Evolutionary conservation across 1,140 invertebrate species (phyloP).

Genomic region (Drosophila nigrodunni): DNA sequence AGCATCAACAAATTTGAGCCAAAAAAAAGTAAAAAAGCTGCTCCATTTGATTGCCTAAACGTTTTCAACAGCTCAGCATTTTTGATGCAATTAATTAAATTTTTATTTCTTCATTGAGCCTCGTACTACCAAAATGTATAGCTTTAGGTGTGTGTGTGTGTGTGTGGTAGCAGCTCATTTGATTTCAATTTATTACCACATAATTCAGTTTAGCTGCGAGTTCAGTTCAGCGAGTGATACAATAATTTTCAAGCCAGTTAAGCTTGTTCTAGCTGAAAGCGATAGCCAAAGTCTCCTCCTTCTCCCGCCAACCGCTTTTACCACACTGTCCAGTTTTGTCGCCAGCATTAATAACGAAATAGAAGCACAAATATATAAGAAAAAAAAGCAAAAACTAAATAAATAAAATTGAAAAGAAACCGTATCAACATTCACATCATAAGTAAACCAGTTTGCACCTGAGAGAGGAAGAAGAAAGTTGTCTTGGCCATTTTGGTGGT

Average conservation of each 20-base stretch:
- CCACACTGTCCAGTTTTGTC: conserved; percentile 51
- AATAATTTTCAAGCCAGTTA: conserved; percentile 76
- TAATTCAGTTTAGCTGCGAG: conserved; percentile 43
- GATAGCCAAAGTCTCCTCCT: conserved; percentile 55
- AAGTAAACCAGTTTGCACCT: conserved; percentile 83
- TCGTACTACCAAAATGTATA: conserved; percentile 15
- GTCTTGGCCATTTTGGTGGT: conserved; percentile 80
- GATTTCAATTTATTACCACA: conserved; percentile 82
- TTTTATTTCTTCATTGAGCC: conserved; percentile 78
- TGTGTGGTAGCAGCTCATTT: conserved; percentile 55
- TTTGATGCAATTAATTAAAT: conserved; percentile 79
- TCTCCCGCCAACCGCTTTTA: not conserved
- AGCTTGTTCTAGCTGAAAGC: conserved; percentile 82
- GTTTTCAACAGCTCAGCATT: conserved; percentile 75
- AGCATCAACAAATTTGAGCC: conserved; percentile 20
- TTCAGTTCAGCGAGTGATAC: conserved; percentile 61
- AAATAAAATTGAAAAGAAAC: conserved; percentile 72
- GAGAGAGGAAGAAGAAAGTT: conserved; percentile 83
- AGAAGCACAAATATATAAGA: conserved; percentile 56
- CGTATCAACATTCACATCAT: conserved; percentile 83
- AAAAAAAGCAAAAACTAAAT: conserved; percentile 39
- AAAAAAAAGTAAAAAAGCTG: conserved; percentile 57
- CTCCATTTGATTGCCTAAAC: conserved; percentile 80
- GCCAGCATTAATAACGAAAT: conserved; percentile 61
- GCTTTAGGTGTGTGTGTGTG: conserved; percentile 18